A percentile compares a stretch with the other conserved stretches of the same genome.
Evolutionary conservation across 2,113 vertebrate genomes (phyloP).

Genomic region (Theristicus caerulescens): DNA sequence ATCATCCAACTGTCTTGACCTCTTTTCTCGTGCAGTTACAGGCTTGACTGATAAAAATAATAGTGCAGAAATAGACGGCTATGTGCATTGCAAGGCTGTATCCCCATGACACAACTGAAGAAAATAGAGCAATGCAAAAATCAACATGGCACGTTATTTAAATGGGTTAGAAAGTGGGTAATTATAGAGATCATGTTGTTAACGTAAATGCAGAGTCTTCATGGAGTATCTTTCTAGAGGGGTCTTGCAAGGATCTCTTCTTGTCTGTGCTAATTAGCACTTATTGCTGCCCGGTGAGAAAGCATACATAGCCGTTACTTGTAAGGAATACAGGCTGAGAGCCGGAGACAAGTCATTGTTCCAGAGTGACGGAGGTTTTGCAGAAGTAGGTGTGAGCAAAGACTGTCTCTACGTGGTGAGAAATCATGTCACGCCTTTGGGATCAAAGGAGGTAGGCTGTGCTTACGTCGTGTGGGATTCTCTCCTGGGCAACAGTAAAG

Average conservation of each 20-base stretch:
- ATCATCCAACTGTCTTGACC: slow-evolving; percentile 27
- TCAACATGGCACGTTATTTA: slow-evolving; percentile 32
- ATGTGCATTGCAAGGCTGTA: background rate
- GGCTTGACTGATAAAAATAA: slow-evolving; percentile 44
- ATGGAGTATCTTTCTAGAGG: background rate
- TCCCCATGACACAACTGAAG: background rate
- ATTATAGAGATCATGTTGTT: slow-evolving; percentile 26
- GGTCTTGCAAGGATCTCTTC: slow-evolving; percentile 15
- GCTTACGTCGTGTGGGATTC: background rate
- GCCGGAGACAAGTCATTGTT: background rate
- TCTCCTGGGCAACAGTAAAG: background rate
- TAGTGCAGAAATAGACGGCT: background rate
- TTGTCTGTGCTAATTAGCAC: slow-evolving; percentile 31
- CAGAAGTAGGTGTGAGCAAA: slow-evolving; percentile 5
- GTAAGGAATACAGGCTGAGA: background rate
- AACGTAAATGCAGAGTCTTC: slow-evolving; percentile 33
- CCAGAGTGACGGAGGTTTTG: background rate
- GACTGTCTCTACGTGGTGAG: background rate
- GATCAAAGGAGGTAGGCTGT: background rate
- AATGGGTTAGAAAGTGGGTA: slow-evolving; percentile 49
- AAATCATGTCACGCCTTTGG: background rate
- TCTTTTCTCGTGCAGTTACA: background rate
- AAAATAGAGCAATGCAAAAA: slow-evolving; percentile 31
- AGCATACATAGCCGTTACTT: background rate
- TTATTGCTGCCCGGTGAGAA: slow-evolving; percentile 31